Evolutionary conservation across 2,113 vertebrate genomes (phyloP).

Genomic region (Excalfactoria chinensis): DNA sequence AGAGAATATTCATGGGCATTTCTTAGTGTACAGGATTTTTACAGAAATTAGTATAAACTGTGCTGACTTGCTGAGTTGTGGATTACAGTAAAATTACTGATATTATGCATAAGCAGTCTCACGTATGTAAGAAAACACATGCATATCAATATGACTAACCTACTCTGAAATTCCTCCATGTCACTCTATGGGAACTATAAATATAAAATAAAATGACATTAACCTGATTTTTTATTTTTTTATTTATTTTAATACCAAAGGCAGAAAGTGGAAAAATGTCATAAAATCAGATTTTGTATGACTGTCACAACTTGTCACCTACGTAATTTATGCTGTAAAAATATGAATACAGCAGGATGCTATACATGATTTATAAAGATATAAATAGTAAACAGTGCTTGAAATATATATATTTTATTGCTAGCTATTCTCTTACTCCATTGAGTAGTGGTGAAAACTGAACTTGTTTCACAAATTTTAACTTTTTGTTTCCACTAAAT

Average conservation of each 20-base stretch:
- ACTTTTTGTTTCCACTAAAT: conserved; percentile 7
- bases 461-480: conserved; percentile 30
- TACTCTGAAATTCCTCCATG: conserved; percentile 15
- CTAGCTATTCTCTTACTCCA: conserved; percentile 5
- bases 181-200: conserved; percentile 3
- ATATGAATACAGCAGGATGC: conserved; percentile 33
- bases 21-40: background rate
- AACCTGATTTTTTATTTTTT: background rate
- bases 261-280: conserved; percentile 34
- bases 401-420: conserved; percentile 39
- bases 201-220: conserved; percentile 34
- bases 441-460: conserved; percentile 7
- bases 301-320: conserved; percentile 65
- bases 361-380: conserved; percentile 69
- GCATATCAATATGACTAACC: background rate
- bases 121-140: conserved; percentile 9
- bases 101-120: conserved; percentile 13
- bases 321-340: conserved; percentile 69
- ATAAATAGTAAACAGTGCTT: conserved; percentile 66
- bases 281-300: conserved; percentile 61
- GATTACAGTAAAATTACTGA: background rate
- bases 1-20: conserved; percentile 20
- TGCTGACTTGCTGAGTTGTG: background rate
- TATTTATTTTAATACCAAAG: conserved; percentile 18
- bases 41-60: background rate